Evolutionary conservation across 2,797 vertebrate genomes (phyloP).

Genomic region (Alouatta caraya): DNA sequence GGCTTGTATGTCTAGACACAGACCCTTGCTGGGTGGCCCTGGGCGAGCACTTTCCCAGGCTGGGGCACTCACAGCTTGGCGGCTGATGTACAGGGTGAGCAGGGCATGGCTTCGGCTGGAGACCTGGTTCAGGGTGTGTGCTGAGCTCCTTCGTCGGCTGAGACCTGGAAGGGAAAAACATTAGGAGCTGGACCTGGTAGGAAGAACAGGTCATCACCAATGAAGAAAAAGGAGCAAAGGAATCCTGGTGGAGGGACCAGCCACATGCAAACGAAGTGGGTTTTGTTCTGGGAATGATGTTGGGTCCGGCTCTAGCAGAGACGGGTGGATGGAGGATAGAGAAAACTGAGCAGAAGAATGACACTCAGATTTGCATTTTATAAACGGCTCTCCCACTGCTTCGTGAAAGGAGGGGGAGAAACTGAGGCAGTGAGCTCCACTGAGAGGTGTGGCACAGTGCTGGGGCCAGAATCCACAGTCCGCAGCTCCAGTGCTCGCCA

Average conservation of each 20-base stretch:
- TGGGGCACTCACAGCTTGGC: slow-evolving; percentile 51
- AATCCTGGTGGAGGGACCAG: not conserved
- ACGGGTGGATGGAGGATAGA: not conserved
- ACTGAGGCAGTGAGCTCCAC: not conserved
- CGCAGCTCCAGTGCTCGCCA: not conserved
- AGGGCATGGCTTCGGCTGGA: slow-evolving; percentile 87
- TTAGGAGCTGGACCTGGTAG: not conserved
- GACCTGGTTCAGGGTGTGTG: slow-evolving; percentile 84
- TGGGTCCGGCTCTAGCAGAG: not conserved
- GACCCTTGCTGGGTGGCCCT: not conserved
- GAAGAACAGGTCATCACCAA: accelerated
- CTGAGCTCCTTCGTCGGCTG: slow-evolving; percentile 79
- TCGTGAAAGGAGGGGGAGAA: not conserved
- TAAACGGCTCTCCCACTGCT: not conserved
- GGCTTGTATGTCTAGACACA: not conserved
- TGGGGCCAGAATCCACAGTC: not conserved
- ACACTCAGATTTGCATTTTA: not conserved
- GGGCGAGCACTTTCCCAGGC: not conserved
- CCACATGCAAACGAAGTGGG: not conserved
- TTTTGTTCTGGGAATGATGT: not conserved
- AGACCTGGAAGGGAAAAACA: slow-evolving; percentile 74
- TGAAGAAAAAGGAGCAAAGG: not conserved
- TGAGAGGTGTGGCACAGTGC: not conserved
- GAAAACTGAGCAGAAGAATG: not conserved
- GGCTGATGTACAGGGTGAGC: slow-evolving; percentile 79